Base-by-base conservation (phyloP, 1,140 invertebrate species). In the Spodoptera litura region DNA sequence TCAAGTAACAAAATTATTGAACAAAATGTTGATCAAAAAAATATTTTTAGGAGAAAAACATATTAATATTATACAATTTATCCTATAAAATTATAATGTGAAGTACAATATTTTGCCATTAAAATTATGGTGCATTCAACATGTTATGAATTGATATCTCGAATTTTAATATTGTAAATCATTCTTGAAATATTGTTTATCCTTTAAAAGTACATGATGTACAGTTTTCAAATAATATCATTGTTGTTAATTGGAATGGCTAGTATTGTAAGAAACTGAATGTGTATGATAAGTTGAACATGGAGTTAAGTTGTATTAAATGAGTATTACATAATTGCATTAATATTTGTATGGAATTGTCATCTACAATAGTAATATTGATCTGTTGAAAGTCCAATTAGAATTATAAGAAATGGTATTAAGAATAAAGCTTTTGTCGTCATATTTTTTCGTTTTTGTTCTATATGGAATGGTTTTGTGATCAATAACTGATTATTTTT, bases 391-490 rank as follows among this genome's bases (percentile, higher is more conserved):
- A 71, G 68, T 56, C 52, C 52, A 68, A 68, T 52, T 68, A 68
- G 64, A 68, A 31, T 55, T 8, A 15, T 70, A 52, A 53, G 49
- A 73, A 58, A 53, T 75, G 44, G 38, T 76, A 56, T 44, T 76
- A 72, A 72, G 66, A 75, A 75, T 75, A 75, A 75, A 75, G 44
- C 31, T 75, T 52, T 62, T 62, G 27, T 75, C 6, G n/a, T 68
- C 64, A 38, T 15, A 20, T 31, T 8, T 56, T 55, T 71, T 71
- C 15, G 15, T 64, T 25, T 64, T 64, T 44, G 5, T 56, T 10
- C 13, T 44, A 6, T 44, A 9, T 20, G 20, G 20, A 20, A 8
- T 44, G 5, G 5, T 6, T 44, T 44, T 44, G 38, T 38, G 20
- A 20, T 20, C 20, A 20, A 31, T 4, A 31, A 31, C 0, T 31